Conservation (phyloP, 2,797 vertebrate genomes). For the Ceryle rudis region DNA sequence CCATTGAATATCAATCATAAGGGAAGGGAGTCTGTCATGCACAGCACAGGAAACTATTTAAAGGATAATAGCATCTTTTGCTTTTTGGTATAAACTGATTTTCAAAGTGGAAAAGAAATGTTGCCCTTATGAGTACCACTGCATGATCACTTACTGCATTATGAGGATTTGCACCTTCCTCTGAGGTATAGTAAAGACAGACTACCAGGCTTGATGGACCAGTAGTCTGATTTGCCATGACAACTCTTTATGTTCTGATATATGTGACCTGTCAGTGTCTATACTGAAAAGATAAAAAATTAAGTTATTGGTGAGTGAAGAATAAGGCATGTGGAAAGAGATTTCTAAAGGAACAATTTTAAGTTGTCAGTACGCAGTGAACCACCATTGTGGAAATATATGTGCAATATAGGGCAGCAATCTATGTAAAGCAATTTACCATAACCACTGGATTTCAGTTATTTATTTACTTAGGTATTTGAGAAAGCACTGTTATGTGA, state of each 20-base stretch:
- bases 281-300: background rate
- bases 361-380: background rate
- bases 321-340: constrained; percentile 5
- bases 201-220: background rate
- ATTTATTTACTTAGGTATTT: background rate
- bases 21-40: background rate
- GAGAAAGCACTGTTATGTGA: background rate
- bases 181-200: background rate
- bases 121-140: background rate
- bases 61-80: background rate
- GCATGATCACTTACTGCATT: background rate
- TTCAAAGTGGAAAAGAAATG: background rate
- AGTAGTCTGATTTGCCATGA: background rate
- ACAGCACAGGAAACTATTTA: background rate
- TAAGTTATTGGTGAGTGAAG: constrained; percentile 6
- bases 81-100: background rate
- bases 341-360: constrained; percentile 30
- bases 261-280: constrained; percentile 27
- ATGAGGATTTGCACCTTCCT: constrained; percentile 23
- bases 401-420: background rate
- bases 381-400: background rate
- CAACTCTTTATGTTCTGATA: constrained; percentile 30
- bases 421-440: background rate
- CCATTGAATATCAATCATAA: background rate
- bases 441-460: background rate